phyloP scores from a whole-genome alignment of 2,888 invertebrate genomes.

The Phorcus lineatus region DNA sequence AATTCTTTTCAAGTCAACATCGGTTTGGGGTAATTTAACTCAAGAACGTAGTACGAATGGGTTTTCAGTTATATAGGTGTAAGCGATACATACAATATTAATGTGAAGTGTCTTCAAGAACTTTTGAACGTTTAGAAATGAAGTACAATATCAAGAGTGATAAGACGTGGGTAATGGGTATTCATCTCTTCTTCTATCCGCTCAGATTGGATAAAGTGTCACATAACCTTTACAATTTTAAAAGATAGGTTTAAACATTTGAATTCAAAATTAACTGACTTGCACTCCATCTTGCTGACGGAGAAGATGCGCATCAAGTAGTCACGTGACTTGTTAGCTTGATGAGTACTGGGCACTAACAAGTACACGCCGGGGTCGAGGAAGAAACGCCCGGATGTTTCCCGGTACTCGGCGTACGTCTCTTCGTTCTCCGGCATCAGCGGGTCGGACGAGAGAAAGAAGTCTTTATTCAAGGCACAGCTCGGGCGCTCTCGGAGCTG shows the following conservation, averaged over 20 bases:
- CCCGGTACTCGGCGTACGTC: conserved; percentile 63
- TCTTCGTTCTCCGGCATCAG: conserved; percentile 67
- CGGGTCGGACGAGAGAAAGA: conserved; percentile 61
- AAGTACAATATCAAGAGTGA: too few species aligned
- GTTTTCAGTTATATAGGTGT: too few species aligned
- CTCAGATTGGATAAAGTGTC: not conserved
- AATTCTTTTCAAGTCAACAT: too few species aligned
- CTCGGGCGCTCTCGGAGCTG: conserved; percentile 46
- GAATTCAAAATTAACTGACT: conserved; percentile 40
- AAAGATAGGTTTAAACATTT: too few species aligned
- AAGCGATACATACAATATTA: too few species aligned
- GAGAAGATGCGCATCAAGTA: conserved; percentile 61
- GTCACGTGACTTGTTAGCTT: conserved; percentile 52
- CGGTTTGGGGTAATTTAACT: too few species aligned
- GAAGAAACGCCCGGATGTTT: conserved; percentile 64
- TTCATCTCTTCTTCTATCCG: too few species aligned
- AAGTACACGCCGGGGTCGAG: conserved; percentile 64
- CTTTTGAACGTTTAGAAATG: too few species aligned
- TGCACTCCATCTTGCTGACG: conserved; percentile 61
- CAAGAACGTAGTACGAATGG: too few species aligned
- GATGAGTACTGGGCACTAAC: conserved; percentile 64
- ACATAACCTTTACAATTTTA: not conserved
- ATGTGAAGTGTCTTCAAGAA: too few species aligned
- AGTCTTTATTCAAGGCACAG: conserved; percentile 46
- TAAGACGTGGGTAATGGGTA: too few species aligned